Percentiles rank a stretch among this genome's conserved stretches.
Evolutionary conservation across 2,888 invertebrate species (phyloP).

Genomic region (Aradus depressus): DNA sequence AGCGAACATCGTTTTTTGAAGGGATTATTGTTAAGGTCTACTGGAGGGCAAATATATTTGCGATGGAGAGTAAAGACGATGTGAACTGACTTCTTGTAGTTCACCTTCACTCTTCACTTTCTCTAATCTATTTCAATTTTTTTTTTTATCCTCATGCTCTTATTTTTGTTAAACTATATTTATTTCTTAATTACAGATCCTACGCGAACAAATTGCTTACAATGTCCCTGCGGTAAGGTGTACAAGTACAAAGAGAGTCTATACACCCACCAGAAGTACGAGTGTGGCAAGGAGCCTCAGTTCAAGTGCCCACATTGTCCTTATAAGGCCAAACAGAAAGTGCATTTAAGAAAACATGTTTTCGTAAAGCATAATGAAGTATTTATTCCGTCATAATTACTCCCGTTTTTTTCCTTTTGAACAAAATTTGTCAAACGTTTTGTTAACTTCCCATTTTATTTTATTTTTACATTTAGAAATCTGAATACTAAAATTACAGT

Average conservation of each 20-base stretch:
- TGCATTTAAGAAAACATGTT: slow-evolving; percentile 32
- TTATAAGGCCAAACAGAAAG: slow-evolving; percentile 31
- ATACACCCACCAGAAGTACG: slow-evolving; percentile 32
- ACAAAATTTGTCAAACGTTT: no score
- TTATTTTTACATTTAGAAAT: no score
- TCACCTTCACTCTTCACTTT: not conserved
- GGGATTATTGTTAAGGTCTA: no score
- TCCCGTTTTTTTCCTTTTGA: not conserved
- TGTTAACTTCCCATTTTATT: no score
- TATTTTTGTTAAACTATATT: not conserved
- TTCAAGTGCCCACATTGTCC: slow-evolving; percentile 4
- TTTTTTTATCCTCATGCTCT: not conserved
- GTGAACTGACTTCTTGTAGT: not conserved
- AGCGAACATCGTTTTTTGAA: no score
- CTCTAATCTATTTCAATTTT: not conserved
- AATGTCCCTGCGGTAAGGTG: slow-evolving; percentile 36
- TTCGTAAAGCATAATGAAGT: slow-evolving; percentile 29
- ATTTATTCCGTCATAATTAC: no score
- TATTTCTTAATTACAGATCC: not conserved
- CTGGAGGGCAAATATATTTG: no score
- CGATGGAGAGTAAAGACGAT: not conserved
- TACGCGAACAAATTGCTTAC: not conserved
- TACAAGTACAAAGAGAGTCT: slow-evolving; percentile 38
- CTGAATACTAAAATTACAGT: no score
- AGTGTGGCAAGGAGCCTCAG: slow-evolving; percentile 29